Percentiles rank a stretch among this genome's conserved stretches.
Conservation (phyloP, 2,113 vertebrate species). For the Phylloscopus trochiloides region DNA sequence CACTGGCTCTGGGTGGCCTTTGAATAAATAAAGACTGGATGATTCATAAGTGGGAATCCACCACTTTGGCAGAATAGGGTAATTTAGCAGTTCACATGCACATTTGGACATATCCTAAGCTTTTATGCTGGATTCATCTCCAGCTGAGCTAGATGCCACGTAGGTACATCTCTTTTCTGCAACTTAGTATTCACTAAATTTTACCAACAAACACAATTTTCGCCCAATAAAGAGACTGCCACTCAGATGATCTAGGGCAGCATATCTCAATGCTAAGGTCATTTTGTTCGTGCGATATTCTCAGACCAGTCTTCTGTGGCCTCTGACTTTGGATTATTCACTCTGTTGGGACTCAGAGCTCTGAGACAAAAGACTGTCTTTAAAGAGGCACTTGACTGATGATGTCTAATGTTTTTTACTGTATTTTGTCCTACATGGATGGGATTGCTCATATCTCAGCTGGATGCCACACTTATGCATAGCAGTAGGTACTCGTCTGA, state of each 20-base stretch:
- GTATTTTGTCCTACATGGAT: background rate
- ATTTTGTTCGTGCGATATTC: background rate
- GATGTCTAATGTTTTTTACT: background rate
- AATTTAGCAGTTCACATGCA: background rate
- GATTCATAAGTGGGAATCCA: background rate
- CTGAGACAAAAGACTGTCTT: background rate
- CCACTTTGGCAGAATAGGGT: background rate
- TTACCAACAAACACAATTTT: background rate
- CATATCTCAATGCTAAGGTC: background rate
- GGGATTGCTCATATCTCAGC: background rate
- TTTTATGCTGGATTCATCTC: background rate
- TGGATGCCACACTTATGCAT: background rate
- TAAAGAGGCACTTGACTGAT: background rate
- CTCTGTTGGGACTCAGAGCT: background rate
- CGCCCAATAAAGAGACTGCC: fast-evolving
- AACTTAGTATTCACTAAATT: background rate
- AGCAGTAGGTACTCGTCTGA: background rate
- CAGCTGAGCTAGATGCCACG: background rate
- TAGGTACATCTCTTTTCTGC: background rate
- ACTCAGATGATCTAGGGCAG: background rate
- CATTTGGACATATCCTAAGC: background rate
- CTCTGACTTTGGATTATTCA: background rate
- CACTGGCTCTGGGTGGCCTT: background rate
- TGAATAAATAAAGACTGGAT: background rate
- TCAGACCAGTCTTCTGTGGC: background rate